phyloP scores from a whole-genome alignment of 35 echinoderm and acorn worm species.

The Hemicentrotus pulcherrimus region DNA sequence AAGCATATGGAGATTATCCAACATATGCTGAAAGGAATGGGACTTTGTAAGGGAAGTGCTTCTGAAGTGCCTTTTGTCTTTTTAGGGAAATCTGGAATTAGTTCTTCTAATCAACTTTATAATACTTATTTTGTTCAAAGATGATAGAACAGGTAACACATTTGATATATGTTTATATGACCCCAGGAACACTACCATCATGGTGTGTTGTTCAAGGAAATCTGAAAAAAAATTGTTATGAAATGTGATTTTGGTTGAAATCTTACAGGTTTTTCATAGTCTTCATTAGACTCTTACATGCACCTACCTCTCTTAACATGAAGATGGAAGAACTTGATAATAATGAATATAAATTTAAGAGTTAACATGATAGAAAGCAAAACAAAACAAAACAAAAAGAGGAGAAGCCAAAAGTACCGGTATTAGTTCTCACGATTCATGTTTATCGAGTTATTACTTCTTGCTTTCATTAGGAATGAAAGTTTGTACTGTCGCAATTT shows the following conservation, averaged over 20 bases:
- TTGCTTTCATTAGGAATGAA: conserved; percentile 4
- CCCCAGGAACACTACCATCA: no score
- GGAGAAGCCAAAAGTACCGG: neutral
- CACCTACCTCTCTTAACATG: neutral
- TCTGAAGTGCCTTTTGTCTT: no score
- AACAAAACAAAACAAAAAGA: neutral
- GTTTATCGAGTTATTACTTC: neutral
- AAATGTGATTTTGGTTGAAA: neutral
- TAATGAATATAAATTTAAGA: neutral
- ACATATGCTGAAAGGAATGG: neutral
- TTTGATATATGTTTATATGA: no score
- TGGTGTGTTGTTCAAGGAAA: neutral
- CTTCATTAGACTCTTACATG: neutral
- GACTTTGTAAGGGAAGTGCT: no score
- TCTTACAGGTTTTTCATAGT: no score
- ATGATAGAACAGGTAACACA: no score
- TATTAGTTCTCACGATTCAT: neutral
- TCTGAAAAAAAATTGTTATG: neutral
- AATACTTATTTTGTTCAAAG: no score
- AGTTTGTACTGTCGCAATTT: neutral
- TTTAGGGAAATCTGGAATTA: no score
- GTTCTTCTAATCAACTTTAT: no score
- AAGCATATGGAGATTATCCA: neutral
- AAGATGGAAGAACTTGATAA: neutral
- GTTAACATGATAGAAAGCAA: neutral